Evolutionary conservation across 2,113 vertebrate species (phyloP), one percentile per base, ranked within the genome.

Genomic region (Turnix velox): DNA sequence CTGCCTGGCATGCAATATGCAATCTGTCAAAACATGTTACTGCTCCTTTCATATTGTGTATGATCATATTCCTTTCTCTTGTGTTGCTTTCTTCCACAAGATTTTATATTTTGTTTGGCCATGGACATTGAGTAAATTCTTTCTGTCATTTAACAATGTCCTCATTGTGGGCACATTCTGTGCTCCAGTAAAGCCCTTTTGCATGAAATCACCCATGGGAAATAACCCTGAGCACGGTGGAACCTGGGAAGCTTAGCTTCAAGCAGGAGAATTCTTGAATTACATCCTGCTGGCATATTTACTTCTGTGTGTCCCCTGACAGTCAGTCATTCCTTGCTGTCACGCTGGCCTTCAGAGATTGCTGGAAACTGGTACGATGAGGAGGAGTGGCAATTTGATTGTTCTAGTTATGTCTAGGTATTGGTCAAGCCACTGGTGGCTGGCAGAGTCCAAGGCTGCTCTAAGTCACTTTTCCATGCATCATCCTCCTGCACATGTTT

Each of bases 71-170:
- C 87, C 82, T 93, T 84, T 76, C 39, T 62, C 69, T 52, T 87
- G 71, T 31, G 67, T 22, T 74, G 72, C 94, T 83, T 96, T 90
- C 67, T 94, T 89, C 90, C 90, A 91, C 73, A 87, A 58, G 48
- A 82, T 69, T 91, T 95, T 91, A 85, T 94, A 92, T 88, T 95
- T 95, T 86, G 87, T 59, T 55, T 63, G 66, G 37, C 31, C 61
- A 68, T 25, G 42, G 31, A 35, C 61, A 69, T 15, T 49, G 67
- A 69, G 59, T 76, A 90, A 95, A 90, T 87, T 14, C 49, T 89
- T 92, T 46, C 66, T 54, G 82, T 91, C 14, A 52, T 87, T 89
- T 89, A 76, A 72, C 54, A 52, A 9, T 74, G 68, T 77, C 58
- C n/a, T 69, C 72, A 69, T 7, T 72, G 59, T 37, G 63, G 37